Evolutionary conservation across 2,888 invertebrate species (phyloP), one percentile per base, ranked within the genome.

Genomic region (Dryadula phaetusa): DNA sequence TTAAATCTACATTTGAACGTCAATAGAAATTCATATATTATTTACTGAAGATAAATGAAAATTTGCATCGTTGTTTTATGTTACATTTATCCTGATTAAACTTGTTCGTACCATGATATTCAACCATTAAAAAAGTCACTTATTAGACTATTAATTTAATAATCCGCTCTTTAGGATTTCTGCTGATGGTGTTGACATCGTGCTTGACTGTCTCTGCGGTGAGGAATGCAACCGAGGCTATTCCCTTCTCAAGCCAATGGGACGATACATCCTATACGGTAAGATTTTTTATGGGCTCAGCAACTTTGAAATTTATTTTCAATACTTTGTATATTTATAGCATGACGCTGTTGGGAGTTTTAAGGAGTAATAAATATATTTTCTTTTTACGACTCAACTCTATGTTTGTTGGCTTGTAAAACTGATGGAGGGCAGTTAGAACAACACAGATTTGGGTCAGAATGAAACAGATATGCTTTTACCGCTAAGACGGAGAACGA

Each of bases 211-310:
- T 82, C 94, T 97, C 69, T 97, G 97, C 84, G 97, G 97, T 4
- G 97, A 98, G 79, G 97, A 98, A 83, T 96, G 96, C 86, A 97
- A 96, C 90, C 95, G 96, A 75, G 97, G 97, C 40, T 96, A 97
- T 82, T 94, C 94, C 64, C 94, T 98, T 44, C 93, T 98, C 74
- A 97, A 97, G 83, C 97, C 98, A 3, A 96, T 97, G 95, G 98
- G 98, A 80, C 95, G 95, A 89, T 98, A 98, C 87, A 95, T 98
- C 77, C 94, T 98, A 46, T 98, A 96, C 86, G 98, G 95, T 95
- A 86, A 82, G 87, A 75, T n/a, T n/a, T 20, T 32, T 60, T 22
- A 42, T 25, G 25, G 7, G 8, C 44, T 14, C 14, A 4, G 18
- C 37, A 56, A 56, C 60, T 28, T 44, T 14, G 14, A 32, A 44